Conservation (phyloP, 1,140 invertebrate genomes). For the Aphis gossypii region DNA sequence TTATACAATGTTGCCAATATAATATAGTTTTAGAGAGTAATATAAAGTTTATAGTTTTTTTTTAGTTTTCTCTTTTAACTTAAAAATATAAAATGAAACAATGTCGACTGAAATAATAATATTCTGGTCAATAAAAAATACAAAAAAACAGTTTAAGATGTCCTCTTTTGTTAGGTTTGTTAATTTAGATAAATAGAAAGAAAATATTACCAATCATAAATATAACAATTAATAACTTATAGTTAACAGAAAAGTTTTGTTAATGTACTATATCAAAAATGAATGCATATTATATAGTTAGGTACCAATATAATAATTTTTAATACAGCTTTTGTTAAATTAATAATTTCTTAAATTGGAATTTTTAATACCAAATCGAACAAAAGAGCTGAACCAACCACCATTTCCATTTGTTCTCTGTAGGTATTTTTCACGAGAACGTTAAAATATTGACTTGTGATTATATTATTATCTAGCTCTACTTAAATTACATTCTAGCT, state of each 20-base stretch:
- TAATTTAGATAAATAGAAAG: neutral
- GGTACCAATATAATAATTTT: neutral
- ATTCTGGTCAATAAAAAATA: neutral
- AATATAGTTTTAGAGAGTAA: neutral
- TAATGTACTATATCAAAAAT: neutral
- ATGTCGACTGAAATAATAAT: neutral
- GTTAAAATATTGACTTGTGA: neutral
- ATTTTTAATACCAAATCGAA: neutral
- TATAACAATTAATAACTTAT: neutral
- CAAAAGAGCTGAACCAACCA: neutral
- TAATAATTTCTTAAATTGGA: neutral
- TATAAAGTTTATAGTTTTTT: neutral
- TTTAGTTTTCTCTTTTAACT: neutral
- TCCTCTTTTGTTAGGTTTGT: neutral
- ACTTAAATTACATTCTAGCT: conserved; percentile 3
- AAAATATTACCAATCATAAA: neutral
- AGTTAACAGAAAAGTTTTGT: neutral
- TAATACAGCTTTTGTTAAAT: neutral
- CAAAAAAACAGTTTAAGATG: neutral
- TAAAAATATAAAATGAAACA: neutral
- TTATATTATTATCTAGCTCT: neutral
- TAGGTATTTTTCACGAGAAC: neutral
- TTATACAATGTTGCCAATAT: neutral
- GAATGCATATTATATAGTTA: too few relatives aligned
- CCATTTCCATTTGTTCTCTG: neutral